Evolutionary conservation across 2,888 invertebrate species (phyloP), one percentile per base, ranked within the genome.

Genomic region (Smittia sp.): DNA sequence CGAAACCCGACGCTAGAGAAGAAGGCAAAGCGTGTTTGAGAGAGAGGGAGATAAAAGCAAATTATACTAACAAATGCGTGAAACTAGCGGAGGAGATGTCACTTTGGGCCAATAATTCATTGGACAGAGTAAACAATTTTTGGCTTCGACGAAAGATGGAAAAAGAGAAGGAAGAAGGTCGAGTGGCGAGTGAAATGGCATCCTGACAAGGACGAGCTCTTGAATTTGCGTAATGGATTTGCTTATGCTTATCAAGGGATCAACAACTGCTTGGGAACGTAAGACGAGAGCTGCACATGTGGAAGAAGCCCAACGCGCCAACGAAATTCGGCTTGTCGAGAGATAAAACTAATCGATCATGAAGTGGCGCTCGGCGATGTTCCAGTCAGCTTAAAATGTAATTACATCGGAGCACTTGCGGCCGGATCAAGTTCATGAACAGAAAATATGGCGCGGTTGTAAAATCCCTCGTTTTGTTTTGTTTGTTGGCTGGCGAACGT

Each of bases 51-150:
- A 46, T 46, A 46, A 46, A 1, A 46, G 46, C 11, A 46, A 46
- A 58, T 58, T 58, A 22, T 22, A 58, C 2, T 58, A 58, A 58
- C 58, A 58, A 58, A 58, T 58, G 58, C 22, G 58, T 58, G 22
- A 22, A 58, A 58, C 58, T 58, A 22, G 6, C 18, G 58, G n/a
- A 18, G 7, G 58, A 32, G 32, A 32, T 58, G 18, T 58, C 18
- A 58, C 58, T 58, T 22, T 4, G 22, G 18, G 22, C 1, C 58
- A 18, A 18, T 58, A 58, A 58, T 58, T 58, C 58, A 58, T 18
- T 58, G 18, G 58, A 7, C 7, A 58, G 22, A 6, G 22, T 58
- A 58, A 58, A 58, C 58, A 58, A 13, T 58, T 7, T 22, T 58
- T 58, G 58, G 1, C 58, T n/a, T 58, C 15, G 46, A 6, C 46